Evolutionary conservation across 2,113 vertebrate species (phyloP).

Genomic region (Syrrhaptes paradoxus): DNA sequence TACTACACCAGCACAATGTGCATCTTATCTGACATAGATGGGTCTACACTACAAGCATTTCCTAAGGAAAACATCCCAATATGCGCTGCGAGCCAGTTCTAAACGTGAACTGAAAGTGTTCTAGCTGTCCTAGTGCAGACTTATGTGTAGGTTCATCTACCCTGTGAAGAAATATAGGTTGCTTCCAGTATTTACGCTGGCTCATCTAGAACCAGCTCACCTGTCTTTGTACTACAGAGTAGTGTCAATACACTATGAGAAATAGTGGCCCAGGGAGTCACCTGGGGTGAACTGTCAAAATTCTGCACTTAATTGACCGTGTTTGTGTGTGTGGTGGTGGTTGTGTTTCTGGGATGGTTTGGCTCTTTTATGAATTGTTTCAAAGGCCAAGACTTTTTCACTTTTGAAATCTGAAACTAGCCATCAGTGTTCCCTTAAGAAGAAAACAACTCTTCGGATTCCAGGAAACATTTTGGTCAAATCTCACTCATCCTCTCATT

Average conservation of each 20-base stretch:
- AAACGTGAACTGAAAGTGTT: not conserved
- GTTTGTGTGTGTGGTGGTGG: too few relatives aligned
- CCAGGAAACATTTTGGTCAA: not conserved
- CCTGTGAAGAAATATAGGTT: not conserved
- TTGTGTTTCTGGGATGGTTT: not conserved
- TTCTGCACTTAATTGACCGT: not conserved
- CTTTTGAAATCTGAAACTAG: not conserved
- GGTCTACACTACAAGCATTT: not conserved
- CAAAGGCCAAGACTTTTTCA: not conserved
- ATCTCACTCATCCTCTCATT: not conserved
- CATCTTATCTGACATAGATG: not conserved
- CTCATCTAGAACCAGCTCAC: not conserved
- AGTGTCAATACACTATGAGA: not conserved
- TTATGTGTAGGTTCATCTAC: accelerated
- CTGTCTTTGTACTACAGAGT: not conserved
- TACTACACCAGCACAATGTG: not conserved
- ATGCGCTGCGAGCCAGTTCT: not conserved
- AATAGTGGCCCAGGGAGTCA: not conserved
- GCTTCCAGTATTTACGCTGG: not conserved
- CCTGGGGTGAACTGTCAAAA: not conserved
- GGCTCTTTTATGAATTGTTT: not conserved
- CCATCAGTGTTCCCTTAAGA: not conserved
- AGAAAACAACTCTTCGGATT: not conserved
- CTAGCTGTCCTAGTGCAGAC: not conserved
- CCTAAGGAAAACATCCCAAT: not conserved